Evolutionary conservation across 2,113 vertebrate genomes (phyloP).

Genomic region (Halichoerus grypus): DNA sequence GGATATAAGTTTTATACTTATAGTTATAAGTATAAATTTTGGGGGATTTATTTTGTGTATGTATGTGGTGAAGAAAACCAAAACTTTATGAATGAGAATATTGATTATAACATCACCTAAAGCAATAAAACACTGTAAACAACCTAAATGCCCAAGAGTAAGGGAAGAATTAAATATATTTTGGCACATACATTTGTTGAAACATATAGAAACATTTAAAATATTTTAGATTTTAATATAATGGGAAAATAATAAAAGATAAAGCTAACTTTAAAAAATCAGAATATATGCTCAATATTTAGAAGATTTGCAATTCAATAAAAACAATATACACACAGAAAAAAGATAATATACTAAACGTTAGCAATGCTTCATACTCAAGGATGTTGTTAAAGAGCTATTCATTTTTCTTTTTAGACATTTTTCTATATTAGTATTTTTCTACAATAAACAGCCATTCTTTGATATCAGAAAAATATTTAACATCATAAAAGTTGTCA

Average conservation of each 20-base stretch:
- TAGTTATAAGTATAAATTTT: not conserved
- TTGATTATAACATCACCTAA: not conserved
- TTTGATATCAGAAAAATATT: slow-evolving; percentile 24
- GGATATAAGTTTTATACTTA: not conserved
- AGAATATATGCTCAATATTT: not conserved
- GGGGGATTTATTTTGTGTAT: not conserved
- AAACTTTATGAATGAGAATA: not conserved
- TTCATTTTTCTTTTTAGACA: not conserved
- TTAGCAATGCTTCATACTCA: not conserved
- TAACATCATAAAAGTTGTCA: not conserved
- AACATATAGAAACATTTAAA: slow-evolving; percentile 8
- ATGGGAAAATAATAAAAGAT: not conserved
- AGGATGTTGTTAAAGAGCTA: not conserved
- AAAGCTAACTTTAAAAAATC: not conserved
- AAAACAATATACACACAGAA: not conserved
- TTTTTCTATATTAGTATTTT: not conserved
- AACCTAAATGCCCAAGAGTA: not conserved
- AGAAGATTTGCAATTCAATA: not conserved
- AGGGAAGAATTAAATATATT: not conserved
- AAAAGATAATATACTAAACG: not conserved
- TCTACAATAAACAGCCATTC: not conserved
- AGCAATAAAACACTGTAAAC: not conserved
- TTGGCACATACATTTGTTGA: not conserved
- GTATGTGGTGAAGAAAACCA: not conserved
- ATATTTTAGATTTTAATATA: slow-evolving; percentile 30